Evolutionary conservation across 1,140 invertebrate species (phyloP), one percentile per base, ranked within the genome.

Genomic region (Chironomus tepperi): DNA sequence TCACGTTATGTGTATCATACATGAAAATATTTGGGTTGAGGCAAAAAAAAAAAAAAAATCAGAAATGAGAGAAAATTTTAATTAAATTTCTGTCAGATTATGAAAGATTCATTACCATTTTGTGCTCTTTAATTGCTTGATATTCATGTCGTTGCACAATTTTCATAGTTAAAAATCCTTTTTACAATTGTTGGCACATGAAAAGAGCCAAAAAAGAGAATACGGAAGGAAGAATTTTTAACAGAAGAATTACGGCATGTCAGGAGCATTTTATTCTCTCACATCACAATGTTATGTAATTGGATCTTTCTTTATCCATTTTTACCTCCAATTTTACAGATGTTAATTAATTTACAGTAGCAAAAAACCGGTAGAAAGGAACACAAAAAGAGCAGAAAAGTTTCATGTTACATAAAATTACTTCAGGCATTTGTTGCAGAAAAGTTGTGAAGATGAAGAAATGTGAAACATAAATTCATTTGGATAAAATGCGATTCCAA

Each of bases 81-180:
- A 57, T 57, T 57, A 57, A 57, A 57, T 57, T 57, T 57, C 47
- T n/a, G 47, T 57, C 47, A 57, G 12, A 57, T 57, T 57, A 57
- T 57, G 47, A 57, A 57, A 57, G 47, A 57, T 57, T 57, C 47
- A 57, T 57, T 57, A 57, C 47, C 47, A 12, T 12, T 57, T 57
- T 57, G 12, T 57, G n/a, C 47, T n/a, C 47, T 57, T 57, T 57
- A 57, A 57, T 57, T 57, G 47, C 47, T 57, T n/a, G 43, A 47
- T 47, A 47, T 47, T 47, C 43, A 57, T 57, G 47, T n/a, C 47
- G 12, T 15, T 57, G 47, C 47, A 57, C 47, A 57, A 34, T 34
- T 34, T 34, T 34, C 24, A 34, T 34, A 34, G 24, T 34, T 34
- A 34, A 34, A 34, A 34, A 34, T 34, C 24, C 24, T 34, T 34